Evolutionary conservation across 2,113 vertebrate genomes (phyloP).

Genomic region (Limnothrissa miodon): DNA sequence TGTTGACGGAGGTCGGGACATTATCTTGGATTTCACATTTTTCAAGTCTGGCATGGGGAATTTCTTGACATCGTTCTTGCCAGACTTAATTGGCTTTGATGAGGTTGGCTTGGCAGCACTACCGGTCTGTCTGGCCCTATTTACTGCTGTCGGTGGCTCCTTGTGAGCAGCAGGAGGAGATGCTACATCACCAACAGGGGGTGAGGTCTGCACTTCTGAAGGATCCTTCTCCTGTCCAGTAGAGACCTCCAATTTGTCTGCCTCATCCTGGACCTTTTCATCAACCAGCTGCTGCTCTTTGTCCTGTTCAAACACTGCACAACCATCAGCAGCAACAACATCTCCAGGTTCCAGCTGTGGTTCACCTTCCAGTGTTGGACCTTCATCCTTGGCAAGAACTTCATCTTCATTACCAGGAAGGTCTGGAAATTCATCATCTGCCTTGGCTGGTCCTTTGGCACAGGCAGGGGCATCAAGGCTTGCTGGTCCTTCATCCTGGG

Average conservation of each 20-base stretch:
- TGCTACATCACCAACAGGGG: background rate
- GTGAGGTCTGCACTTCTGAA: background rate
- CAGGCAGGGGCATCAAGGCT: background rate
- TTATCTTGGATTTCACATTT: slow-evolving; percentile 53
- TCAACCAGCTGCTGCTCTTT: background rate
- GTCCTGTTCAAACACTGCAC: background rate
- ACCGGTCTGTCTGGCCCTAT: background rate
- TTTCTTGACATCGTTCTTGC: slow-evolving; percentile 34
- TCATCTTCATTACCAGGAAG: no score
- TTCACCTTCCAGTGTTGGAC: background rate
- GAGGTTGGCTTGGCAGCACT: background rate
- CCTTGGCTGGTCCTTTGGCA: background rate
- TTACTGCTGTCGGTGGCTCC: background rate
- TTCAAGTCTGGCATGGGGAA: slow-evolving; percentile 50
- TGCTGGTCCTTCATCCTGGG: background rate
- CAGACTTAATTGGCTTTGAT: slow-evolving; percentile 22
- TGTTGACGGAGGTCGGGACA: slow-evolving; percentile 30
- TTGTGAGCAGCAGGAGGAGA: background rate
- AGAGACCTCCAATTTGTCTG: background rate
- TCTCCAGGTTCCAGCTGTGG: background rate
- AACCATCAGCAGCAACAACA: background rate
- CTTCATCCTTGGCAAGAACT: background rate
- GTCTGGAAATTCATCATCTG: no score
- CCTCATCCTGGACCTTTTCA: background rate
- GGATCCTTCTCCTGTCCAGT: background rate